Evolutionary conservation across 2,797 vertebrate species (phyloP).

Genomic region (Pteronotus mesoamericanus): DNA sequence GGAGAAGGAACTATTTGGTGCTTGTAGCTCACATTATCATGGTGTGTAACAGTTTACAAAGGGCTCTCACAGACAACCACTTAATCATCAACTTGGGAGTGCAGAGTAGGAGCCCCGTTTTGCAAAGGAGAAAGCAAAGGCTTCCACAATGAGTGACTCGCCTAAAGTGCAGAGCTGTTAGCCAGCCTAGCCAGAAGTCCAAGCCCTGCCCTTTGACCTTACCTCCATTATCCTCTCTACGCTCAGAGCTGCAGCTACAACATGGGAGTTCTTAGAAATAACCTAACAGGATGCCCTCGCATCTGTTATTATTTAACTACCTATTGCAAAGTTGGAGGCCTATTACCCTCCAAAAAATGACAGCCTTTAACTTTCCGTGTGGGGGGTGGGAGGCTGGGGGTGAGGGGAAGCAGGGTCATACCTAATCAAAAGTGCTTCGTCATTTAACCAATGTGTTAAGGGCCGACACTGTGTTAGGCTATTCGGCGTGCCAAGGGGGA

Average conservation of each 20-base stretch:
- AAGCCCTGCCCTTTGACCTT: background rate
- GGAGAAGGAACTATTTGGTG: background rate
- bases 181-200: background rate
- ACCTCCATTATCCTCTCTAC: background rate
- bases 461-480: background rate
- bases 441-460: background rate
- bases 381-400: rapidly evolving
- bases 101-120: background rate
- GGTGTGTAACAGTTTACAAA: background rate
- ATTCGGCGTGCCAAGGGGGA: background rate
- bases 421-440: background rate
- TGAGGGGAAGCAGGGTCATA: too few relatives aligned
- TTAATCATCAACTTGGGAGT: background rate
- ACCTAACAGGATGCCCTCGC: background rate
- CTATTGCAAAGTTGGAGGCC: background rate
- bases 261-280: background rate
- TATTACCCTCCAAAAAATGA: background rate
- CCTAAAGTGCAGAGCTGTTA: background rate
- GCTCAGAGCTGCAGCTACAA: background rate
- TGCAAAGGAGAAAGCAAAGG: constrained; percentile 23
- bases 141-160: background rate
- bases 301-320: background rate
- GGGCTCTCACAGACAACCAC: background rate
- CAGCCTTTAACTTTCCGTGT: background rate
- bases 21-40: background rate